Base-by-base conservation (phyloP, 2,113 vertebrate species). In the Heliornis fulica region DNA sequence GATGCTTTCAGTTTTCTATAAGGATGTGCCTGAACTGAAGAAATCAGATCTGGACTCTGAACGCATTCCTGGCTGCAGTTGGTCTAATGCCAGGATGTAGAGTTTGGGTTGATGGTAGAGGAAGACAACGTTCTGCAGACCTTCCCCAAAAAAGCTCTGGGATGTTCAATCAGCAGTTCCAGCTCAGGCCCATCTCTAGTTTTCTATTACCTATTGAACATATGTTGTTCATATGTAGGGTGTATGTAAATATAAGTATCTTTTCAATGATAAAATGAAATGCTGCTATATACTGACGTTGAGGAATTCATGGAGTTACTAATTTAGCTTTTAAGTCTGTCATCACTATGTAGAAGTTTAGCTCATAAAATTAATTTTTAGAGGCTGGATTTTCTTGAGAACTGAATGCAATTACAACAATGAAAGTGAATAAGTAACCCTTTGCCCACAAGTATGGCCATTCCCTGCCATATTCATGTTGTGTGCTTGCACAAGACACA, bases 221-320 rank as follows among this genome's bases (percentile, higher is more conserved):
- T n/a, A n/a, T n/a, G n/a, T n/a, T n/a, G n/a, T n/a, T n/a, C n/a
- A n/a, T n/a, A n/a, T n/a, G 29, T 87, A 95, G 43, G 31, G 18
- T 82, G 22, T 93, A 61, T 93, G 66, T 96, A 96, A 95, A 95
- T 95, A 90, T 17, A 89, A 81, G 29, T 92, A 83, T 51, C 77
- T 86, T 96, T 91, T 79, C 78, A 90, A 68, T 84, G 83, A 80
- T 56, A 51, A 96, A 95, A 96, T 57, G 7, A 97, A 94, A 94
- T 91, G 91, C 94, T 96, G 94, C 96, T 97, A 96, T 91, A 88
- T 94, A 87, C 48, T 75, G 60, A 84, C 94, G 69, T 51, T 81
- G 74, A 96, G 56, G 48, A 80, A 87, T 95, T 41, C 56, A 68
- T 54, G 65, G 85, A 84, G 22, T 87, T 93, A 79, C 5, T 88